Conservation (phyloP, 2,797 vertebrate genomes). For the Sternotherus odoratus region DNA sequence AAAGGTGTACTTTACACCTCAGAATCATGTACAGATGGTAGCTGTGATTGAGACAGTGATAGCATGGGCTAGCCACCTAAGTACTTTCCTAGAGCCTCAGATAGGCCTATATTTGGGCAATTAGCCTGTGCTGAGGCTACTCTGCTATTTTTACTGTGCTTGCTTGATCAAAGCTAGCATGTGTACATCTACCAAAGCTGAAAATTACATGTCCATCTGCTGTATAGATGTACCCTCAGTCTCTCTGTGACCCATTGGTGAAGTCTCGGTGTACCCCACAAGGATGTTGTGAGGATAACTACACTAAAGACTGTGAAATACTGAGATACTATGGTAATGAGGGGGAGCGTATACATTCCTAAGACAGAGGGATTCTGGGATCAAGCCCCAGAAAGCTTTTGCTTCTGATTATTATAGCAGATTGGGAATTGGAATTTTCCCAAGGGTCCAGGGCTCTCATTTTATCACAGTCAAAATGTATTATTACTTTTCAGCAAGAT, state of each 20-base stretch:
- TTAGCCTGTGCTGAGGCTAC: neutral
- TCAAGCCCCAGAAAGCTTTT: neutral
- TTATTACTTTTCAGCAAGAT: neutral
- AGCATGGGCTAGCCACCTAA: too few relatives aligned
- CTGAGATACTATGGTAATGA: neutral
- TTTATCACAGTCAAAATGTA: neutral
- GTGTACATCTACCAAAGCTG: neutral
- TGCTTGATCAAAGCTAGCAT: neutral
- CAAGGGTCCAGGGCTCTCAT: neutral
- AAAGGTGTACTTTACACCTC: neutral
- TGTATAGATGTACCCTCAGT: neutral
- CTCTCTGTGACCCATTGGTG: neutral
- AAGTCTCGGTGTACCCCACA: neutral
- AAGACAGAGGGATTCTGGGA: neutral
- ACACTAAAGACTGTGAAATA: neutral
- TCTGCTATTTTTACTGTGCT: neutral
- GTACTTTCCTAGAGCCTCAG: neutral
- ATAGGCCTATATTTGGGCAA: neutral
- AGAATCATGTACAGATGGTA: too few relatives aligned
- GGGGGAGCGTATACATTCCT: neutral
- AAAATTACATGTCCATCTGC: neutral
- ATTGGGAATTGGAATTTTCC: neutral
- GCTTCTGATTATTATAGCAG: neutral
- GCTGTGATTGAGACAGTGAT: too few relatives aligned
- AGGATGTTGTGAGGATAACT: neutral